Percentiles rank a stretch among this genome's conserved stretches.
Conservation (phyloP, 2,797 vertebrate genomes). For the Ctenopoma kingsleyae region DNA sequence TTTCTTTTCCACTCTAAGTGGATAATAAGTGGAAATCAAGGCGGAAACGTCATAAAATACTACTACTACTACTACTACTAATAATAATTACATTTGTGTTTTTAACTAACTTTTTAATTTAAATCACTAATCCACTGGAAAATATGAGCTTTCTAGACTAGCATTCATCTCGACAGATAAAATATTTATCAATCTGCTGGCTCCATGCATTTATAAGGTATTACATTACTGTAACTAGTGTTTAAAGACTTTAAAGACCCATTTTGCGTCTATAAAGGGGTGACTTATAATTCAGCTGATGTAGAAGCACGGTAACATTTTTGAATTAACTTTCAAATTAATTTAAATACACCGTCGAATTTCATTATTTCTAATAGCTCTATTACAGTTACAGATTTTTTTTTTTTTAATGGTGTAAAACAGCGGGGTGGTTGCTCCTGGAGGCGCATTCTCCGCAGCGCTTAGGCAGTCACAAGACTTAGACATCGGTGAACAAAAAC, state of each 20-base stretch:
- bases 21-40: too few species aligned
- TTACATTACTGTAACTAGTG: background rate
- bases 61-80: too few species aligned
- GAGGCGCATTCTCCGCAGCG: slow-evolving; percentile 69
- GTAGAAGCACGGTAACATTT: background rate
- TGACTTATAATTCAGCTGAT: background rate
- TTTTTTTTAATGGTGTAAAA: background rate
- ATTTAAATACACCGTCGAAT: background rate
- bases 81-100: too few species aligned
- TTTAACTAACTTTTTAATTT: too few species aligned
- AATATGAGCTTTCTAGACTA: too few species aligned
- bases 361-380: background rate
- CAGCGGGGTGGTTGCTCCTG: slow-evolving; percentile 52
- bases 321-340: background rate
- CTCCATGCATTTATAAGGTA: background rate
- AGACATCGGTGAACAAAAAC: slow-evolving; percentile 75
- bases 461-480: slow-evolving; percentile 83
- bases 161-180: background rate
- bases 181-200: slow-evolving; percentile 4
- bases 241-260: background rate
- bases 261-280: background rate
- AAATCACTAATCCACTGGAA: too few species aligned
- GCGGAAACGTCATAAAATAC: too few species aligned
- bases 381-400: background rate
- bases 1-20: too few species aligned